Base-by-base conservation (phyloP, 2,797 vertebrate genomes). In the Hypotaenidia okinawae region DNA sequence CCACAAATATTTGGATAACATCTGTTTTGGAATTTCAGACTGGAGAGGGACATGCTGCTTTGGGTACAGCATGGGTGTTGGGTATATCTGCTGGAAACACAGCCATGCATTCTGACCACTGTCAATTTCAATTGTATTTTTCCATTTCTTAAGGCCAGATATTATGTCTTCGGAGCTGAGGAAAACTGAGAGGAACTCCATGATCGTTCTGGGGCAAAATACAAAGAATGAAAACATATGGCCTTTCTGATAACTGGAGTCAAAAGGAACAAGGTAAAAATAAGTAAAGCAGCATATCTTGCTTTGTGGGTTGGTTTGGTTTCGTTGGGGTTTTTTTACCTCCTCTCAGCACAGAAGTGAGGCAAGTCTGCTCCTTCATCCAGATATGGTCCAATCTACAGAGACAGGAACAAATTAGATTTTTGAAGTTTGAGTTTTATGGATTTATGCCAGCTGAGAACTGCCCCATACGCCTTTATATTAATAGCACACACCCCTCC, bases 101-200 rank as follows among this genome's bases (percentile, higher is more conserved):
- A 79, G 39, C 51, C 47, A 23, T 5, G 7, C 3, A 0, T 80
- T 89, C 69, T 67, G 37, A 86, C 32, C 0, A 1, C 59, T 66
- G 16, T 75, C 62, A 85, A 23, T 18, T 89, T 85, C 25, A 58
- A 75, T 64, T 39, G 13, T 64, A 54, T 83, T 94, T 95, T 94
- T 77, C 54, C 17, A 52, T 92, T 86, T 93, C 8, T 73, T 87
- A 95, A 99, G 98, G 92, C 98, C 98, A 89, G 98, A 99, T 92
- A 68, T 97, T 88, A 89, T 92, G 43, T 91, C 97, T 84, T 77
- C 89, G 0, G 98, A 98, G 58, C 35, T 95, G 43, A 97, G 91
- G 39, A 97, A 96, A 82, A 97, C 94, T 81, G 98, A 98, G 96
- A 98, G 98, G 91, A 99, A 98, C 97, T 99, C 98, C 47, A 98